phyloP scores from a whole-genome alignment of 2,888 invertebrate species.

The Parochlus steinenii region DNA sequence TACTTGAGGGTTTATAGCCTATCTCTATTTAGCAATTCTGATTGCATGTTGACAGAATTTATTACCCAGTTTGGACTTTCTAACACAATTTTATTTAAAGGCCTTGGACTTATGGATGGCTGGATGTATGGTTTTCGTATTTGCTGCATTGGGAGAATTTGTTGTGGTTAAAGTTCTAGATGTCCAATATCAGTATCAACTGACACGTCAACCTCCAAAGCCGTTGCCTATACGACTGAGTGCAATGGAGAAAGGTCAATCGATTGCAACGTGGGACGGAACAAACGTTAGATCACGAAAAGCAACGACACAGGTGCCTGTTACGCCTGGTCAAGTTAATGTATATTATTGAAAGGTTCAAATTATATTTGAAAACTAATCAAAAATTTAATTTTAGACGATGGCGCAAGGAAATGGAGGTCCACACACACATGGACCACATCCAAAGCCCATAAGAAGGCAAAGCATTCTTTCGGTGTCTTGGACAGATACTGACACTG shows the following conservation, averaged over 20 bases:
- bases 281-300: constrained; percentile 44
- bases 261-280: constrained; percentile 49
- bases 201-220: constrained; percentile 33
- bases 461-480: constrained; percentile 37
- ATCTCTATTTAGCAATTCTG: constrained; percentile 1
- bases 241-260: constrained; percentile 46
- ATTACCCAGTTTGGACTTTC: background rate
- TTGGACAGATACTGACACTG: constrained; percentile 47
- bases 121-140: constrained; percentile 74
- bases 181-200: constrained; percentile 51
- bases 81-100: constrained; percentile 28
- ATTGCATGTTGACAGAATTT: background rate
- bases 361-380: background rate
- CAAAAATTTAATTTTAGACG: constrained; percentile 18
- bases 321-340: constrained; percentile 29
- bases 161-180: constrained; percentile 69
- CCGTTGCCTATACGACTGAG: constrained; percentile 26
- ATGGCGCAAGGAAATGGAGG: constrained; percentile 31
- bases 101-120: constrained; percentile 80
- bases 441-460: constrained; percentile 27
- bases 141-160: constrained; percentile 67
- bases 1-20: too few species aligned
- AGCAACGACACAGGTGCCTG: constrained; percentile 29
- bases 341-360: background rate
- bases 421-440: too few species aligned